Evolutionary conservation across 2,113 vertebrate species (phyloP).

Genomic region (Capreolus pygargus): DNA sequence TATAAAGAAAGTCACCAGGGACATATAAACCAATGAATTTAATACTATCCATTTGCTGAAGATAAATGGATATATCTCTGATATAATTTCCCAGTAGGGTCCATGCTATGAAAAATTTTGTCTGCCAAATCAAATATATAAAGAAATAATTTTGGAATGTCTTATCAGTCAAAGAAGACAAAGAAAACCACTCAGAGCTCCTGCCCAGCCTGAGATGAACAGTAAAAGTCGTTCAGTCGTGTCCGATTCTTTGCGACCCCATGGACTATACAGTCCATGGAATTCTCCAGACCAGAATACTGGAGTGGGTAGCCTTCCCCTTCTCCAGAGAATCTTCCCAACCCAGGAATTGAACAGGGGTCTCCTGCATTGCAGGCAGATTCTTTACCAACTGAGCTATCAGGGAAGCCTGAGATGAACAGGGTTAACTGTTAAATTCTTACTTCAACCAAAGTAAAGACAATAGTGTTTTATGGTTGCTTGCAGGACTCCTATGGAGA

Average conservation of each 20-base stretch:
- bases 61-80: not conserved
- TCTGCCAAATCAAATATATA: not conserved
- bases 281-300: not conserved
- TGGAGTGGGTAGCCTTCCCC: not conserved
- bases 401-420: not conserved
- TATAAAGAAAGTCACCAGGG: not conserved
- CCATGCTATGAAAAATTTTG: not conserved
- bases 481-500: not conserved
- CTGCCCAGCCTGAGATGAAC: not conserved
- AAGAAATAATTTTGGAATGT: not conserved
- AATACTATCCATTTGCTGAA: not conserved
- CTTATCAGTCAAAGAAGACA: not conserved
- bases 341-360: not conserved
- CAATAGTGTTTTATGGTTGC: not conserved
- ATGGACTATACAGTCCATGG: not conserved
- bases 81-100: not conserved
- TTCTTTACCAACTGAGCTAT: not conserved
- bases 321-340: not conserved
- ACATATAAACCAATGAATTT: not conserved
- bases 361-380: not conserved
- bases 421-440: not conserved
- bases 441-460: not conserved
- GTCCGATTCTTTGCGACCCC: not conserved
- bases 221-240: not conserved
- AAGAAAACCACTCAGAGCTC: not conserved